Conservation (phyloP, 2,797 vertebrate genomes). For the Danio aesculapii region DNA sequence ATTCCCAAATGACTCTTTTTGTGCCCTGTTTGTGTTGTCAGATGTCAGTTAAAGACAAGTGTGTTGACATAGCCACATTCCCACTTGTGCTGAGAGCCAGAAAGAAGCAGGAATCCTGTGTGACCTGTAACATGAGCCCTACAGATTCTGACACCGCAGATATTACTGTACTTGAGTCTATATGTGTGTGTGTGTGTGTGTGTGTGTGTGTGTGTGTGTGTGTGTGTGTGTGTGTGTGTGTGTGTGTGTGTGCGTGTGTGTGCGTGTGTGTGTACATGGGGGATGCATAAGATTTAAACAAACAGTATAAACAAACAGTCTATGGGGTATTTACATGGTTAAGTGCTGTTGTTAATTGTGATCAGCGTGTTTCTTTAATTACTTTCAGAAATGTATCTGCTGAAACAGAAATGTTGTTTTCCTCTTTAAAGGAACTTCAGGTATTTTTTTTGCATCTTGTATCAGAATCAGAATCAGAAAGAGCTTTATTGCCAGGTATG, state of each 20-base stretch:
- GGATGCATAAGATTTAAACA: background rate
- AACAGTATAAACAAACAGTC: background rate
- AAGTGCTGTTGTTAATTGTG: constrained; percentile 4
- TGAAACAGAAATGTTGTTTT: constrained; percentile 6
- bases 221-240: no score
- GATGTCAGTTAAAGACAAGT: constrained; percentile 21
- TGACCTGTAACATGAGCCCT: constrained; percentile 25
- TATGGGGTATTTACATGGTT: background rate
- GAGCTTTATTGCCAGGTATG: no score
- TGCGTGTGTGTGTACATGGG: background rate
- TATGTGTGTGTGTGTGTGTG: background rate
- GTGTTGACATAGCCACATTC: constrained; percentile 21
- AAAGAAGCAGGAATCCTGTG: constrained; percentile 10
- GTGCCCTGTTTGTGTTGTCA: constrained; percentile 24
- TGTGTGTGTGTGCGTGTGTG: no score
- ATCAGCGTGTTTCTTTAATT: constrained; percentile 11
- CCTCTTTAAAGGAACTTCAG: background rate
- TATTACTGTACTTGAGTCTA: constrained; percentile 15
- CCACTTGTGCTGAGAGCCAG: background rate
- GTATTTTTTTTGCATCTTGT: no score
- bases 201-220: no score
- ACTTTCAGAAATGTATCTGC: constrained; percentile 12
- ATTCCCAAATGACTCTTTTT: constrained; percentile 11
- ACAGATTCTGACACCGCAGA: constrained; percentile 19
- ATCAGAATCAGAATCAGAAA: no score